A percentile compares a stretch with the other conserved stretches of the same genome.
phyloP scores from a whole-genome alignment of 2,888 invertebrate species.

The Agrochola macilenta region DNA sequence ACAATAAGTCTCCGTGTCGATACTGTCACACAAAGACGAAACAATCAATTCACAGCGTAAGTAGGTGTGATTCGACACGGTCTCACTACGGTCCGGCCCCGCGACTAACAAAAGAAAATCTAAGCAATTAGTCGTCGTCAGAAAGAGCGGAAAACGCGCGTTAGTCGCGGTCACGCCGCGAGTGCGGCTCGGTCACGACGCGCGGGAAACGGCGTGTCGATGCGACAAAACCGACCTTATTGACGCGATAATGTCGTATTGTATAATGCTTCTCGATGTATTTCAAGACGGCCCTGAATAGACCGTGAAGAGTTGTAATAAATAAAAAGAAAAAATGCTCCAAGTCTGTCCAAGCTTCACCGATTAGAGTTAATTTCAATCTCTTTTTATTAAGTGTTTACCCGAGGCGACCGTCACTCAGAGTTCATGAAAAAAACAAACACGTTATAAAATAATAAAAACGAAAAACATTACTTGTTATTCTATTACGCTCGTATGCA shows the following conservation, averaged over 20 bases:
- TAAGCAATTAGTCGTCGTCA: slow-evolving; percentile 91
- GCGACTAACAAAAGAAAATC: slow-evolving; percentile 91
- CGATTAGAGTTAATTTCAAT: slow-evolving; percentile 71
- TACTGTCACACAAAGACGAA: slow-evolving; percentile 89
- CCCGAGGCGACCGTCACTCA: slow-evolving; percentile 73
- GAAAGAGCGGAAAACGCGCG: slow-evolving; percentile 90
- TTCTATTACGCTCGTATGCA: slow-evolving; percentile 80
- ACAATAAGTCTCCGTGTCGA: slow-evolving; percentile 89
- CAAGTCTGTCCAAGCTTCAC: slow-evolving; percentile 58
- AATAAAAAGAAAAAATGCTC: slow-evolving; percentile 62
- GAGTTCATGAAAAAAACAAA: slow-evolving; percentile 71
- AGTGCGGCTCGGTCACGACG: slow-evolving; percentile 80
- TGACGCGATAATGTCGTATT: slow-evolving; percentile 26
- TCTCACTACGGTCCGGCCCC: slow-evolving; percentile 86
- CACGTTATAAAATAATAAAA: slow-evolving; percentile 74
- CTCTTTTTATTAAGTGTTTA: slow-evolving; percentile 77
- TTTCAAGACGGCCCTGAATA: slow-evolving; percentile 8
- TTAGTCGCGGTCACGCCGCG: slow-evolving; percentile 88
- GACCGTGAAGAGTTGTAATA: slow-evolving; percentile 32
- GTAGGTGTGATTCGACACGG: slow-evolving; percentile 90
- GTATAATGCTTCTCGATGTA: slow-evolving; percentile 21
- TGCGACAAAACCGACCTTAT: slow-evolving; percentile 68
- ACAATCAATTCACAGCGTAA: slow-evolving; percentile 90
- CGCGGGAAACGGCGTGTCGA: slow-evolving; percentile 60
- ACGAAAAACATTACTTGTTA: slow-evolving; percentile 80